phyloP scores from a whole-genome alignment of 30 jellyfish, hydroid and myxozoan species.

The Aurelia aurita complex sp. Pacific region DNA sequence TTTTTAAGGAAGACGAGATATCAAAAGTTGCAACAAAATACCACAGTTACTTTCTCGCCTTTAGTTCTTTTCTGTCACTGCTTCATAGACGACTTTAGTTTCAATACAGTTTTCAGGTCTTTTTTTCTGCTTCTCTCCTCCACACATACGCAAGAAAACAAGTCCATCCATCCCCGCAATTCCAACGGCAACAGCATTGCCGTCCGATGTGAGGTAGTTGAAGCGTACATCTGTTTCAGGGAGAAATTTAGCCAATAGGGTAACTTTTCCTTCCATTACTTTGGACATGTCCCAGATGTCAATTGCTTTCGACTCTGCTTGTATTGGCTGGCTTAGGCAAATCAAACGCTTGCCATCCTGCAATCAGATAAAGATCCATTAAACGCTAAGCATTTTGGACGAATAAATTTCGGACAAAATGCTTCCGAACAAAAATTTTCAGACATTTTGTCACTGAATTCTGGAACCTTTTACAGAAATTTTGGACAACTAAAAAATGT shows the following conservation, averaged over 20 bases:
- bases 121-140: constrained; percentile 30
- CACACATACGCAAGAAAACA: constrained; percentile 58
- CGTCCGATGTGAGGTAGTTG: constrained; percentile 45
- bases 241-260: constrained; percentile 8
- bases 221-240: constrained; percentile 86
- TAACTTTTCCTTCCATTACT: constrained; percentile 35
- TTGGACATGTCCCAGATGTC: constrained; percentile 66
- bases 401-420: no score
- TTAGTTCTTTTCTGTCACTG: not conserved
- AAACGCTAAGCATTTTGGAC: not conserved
- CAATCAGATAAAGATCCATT: not conserved
- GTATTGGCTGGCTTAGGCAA: constrained; percentile 34
- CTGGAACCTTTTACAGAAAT: no score
- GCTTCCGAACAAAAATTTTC: no score
- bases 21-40: no score
- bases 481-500: no score
- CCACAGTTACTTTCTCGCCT: no score
- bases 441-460: no score
- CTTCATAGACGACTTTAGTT: constrained; percentile 10
- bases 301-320: constrained; percentile 36
- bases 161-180: constrained; percentile 53
- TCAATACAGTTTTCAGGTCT: constrained; percentile 37
- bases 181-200: constrained; percentile 38
- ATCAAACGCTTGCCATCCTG: constrained; percentile 50
- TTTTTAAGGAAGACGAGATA: no score